A percentile compares a stretch with the other conserved stretches of the same genome.
Conservation (phyloP, 2,113 vertebrate genomes). For the Oreamnos americanus region DNA sequence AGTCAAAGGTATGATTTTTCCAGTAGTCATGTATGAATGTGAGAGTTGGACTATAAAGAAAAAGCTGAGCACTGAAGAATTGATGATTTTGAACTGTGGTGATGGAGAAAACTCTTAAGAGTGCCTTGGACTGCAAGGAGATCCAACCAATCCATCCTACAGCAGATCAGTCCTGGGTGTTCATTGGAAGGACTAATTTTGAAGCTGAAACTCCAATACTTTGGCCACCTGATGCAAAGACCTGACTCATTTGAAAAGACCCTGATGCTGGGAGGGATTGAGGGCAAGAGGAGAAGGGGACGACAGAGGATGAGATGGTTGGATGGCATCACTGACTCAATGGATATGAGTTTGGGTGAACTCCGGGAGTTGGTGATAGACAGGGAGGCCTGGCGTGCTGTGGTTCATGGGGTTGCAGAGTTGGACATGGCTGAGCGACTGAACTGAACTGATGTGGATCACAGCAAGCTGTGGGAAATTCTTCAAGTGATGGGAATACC, state of each 20-base stretch:
- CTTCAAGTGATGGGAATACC: not conserved
- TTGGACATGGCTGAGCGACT: accelerated
- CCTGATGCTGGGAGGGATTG: not conserved
- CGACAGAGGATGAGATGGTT: not conserved
- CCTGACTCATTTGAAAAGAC: not conserved
- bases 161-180: not conserved
- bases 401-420: not conserved
- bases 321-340: not conserved
- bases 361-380: not conserved
- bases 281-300: not conserved
- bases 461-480: not conserved
- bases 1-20: not conserved
- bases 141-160: not conserved
- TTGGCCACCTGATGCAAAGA: not conserved
- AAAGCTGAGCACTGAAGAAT: not conserved
- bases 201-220: not conserved
- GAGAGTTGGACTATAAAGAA: not conserved
- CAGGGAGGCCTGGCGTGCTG: accelerated
- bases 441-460: not conserved
- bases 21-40: not conserved
- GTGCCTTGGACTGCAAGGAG: not conserved
- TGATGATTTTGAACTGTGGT: not conserved
- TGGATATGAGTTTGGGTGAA: not conserved
- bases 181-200: not conserved
- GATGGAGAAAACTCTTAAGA: not conserved